These are phyloP conservation scores for Biston betularia DNA, from an alignment of 2,888 invertebrate genomes.

Conservation along the genomic window DNA sequence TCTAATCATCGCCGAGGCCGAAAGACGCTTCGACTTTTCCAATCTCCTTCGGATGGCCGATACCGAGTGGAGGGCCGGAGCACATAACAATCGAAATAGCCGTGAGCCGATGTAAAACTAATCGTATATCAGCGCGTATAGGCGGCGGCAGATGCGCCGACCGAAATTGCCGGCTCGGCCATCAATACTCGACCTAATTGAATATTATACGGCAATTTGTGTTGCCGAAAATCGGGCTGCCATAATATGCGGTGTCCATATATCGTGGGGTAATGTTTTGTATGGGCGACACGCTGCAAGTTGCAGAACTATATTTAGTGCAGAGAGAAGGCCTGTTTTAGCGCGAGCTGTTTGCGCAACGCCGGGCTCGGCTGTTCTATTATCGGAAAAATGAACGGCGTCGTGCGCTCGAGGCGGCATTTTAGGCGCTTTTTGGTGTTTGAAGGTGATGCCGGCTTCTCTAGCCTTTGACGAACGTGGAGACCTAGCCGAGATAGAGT, in stretches of 20 bases:
- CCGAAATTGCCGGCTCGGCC: constrained; percentile 79
- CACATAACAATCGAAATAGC: constrained; percentile 51
- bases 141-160: constrained; percentile 81
- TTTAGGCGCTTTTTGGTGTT: constrained; percentile 44
- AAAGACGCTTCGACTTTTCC: constrained; percentile 37
- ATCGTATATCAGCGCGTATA: constrained; percentile 78
- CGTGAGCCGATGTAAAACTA: constrained; percentile 70
- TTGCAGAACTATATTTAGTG: constrained; percentile 70
- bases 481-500: neutral
- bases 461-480: neutral
- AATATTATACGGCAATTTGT: constrained; percentile 85
- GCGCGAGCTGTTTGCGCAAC: constrained; percentile 81
- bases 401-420: constrained; percentile 31
- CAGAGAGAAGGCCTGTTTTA: constrained; percentile 65
- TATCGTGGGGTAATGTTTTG: constrained; percentile 77
- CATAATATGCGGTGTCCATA: constrained; percentile 80
- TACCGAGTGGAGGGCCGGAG: constrained; percentile 15
- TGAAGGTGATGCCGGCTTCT: constrained; percentile 18
- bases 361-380: constrained; percentile 69
- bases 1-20: constrained; percentile 31
- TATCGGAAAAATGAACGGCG: constrained; percentile 77
- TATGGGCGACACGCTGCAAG: constrained; percentile 73
- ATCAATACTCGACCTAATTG: constrained; percentile 84
- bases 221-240: constrained; percentile 83
- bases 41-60: constrained; percentile 8